phyloP scores from a whole-genome alignment of 1,140 invertebrate species.

The Asobara japonica region DNA sequence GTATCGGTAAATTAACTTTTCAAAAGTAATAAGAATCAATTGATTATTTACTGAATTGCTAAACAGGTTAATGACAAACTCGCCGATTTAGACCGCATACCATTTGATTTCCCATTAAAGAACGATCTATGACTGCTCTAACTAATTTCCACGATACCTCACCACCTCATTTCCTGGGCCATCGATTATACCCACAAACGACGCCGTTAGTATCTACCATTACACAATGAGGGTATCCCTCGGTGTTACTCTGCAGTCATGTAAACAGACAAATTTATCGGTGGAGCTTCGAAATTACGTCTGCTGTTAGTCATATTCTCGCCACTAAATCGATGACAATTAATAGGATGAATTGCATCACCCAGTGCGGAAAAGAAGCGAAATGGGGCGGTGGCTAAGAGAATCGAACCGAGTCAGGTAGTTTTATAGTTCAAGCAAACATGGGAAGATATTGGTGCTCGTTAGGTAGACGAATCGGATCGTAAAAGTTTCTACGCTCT shows the following conservation, averaged over 20 bases:
- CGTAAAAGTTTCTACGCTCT: constrained; percentile 10
- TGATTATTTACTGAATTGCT: too few species aligned
- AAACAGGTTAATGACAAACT: too few species aligned
- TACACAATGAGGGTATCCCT: constrained; percentile 31
- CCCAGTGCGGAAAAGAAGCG: background rate
- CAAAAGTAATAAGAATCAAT: too few species aligned
- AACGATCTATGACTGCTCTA: too few species aligned
- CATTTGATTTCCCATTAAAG: too few species aligned
- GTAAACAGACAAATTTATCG: constrained; percentile 25
- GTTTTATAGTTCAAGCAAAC: constrained; percentile 2
- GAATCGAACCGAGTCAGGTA: background rate
- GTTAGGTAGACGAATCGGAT: constrained; percentile 13
- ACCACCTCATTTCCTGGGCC: background rate
- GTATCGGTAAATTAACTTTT: too few species aligned
- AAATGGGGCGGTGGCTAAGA: background rate
- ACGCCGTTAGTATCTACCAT: background rate
- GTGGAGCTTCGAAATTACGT: constrained; percentile 27
- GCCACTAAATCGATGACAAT: constrained; percentile 26
- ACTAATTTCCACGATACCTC: background rate
- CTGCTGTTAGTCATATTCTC: background rate
- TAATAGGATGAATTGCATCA: constrained; percentile 19
- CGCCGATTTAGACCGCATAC: too few species aligned
- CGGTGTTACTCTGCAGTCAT: constrained; percentile 21
- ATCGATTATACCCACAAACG: background rate
- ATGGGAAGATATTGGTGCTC: constrained; percentile 7